Evolutionary conservation across 2,888 invertebrate genomes (phyloP).

Genomic region (Elegia similella): DNA sequence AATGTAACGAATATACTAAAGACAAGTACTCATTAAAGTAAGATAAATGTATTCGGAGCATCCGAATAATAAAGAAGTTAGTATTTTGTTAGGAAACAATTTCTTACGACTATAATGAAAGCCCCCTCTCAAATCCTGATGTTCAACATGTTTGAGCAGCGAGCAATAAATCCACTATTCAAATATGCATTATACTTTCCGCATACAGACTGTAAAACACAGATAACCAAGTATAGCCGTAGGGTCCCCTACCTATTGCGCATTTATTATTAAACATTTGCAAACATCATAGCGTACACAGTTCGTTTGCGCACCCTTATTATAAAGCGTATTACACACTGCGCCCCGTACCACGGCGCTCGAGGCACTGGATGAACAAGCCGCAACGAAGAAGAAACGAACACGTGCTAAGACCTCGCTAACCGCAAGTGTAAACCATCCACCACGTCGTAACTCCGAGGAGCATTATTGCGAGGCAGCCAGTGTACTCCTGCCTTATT

Average conservation of each 20-base stretch:
- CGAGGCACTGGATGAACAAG: conserved; percentile 37
- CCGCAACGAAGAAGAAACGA: conserved; percentile 29
- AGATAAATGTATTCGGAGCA: too few species aligned
- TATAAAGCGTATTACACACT: conserved; percentile 44
- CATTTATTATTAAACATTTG: conserved; percentile 70
- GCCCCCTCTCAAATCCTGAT: neutral
- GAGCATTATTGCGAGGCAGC: conserved; percentile 41
- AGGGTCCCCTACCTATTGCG: conserved; percentile 46
- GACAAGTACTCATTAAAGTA: too few species aligned
- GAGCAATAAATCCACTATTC: conserved; percentile 12
- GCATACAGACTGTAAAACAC: conserved; percentile 46
- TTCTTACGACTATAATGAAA: neutral
- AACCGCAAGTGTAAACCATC: conserved; percentile 51
- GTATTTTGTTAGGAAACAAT: too few species aligned
- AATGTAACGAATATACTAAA: too few species aligned
- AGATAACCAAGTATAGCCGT: conserved; percentile 53
- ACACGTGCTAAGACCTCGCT: conserved; percentile 11
- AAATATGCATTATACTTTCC: conserved; percentile 24
- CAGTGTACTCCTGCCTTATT: conserved; percentile 44
- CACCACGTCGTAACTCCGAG: conserved; percentile 45
- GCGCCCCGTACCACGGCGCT: conserved; percentile 26
- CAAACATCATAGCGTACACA: conserved; percentile 53
- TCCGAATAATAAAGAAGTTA: too few species aligned
- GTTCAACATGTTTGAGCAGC: conserved; percentile 2
- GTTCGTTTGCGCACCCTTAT: conserved; percentile 47